Percentiles rank a stretch among this genome's conserved stretches.
Evolutionary conservation across 2,113 vertebrate genomes (phyloP).

Genomic region (Castor canadensis): DNA sequence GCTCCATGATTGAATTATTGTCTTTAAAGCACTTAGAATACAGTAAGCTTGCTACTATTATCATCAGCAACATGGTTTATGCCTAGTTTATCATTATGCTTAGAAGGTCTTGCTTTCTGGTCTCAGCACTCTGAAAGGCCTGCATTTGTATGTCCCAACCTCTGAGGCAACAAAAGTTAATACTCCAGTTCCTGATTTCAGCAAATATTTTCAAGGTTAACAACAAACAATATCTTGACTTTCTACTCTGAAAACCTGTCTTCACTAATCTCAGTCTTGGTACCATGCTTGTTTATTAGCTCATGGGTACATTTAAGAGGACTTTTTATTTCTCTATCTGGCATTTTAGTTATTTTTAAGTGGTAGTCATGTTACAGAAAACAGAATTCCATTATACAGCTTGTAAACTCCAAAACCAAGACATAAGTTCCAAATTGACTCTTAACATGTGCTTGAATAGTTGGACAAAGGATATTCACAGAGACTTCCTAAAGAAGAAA

Average conservation of each 20-base stretch:
- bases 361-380: background rate
- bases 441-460: background rate
- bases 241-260: background rate
- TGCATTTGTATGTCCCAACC: background rate
- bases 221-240: background rate
- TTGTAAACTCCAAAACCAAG: conserved; percentile 18
- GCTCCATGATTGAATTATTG: background rate
- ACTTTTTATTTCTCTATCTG: background rate
- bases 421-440: background rate
- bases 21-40: background rate
- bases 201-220: conserved; percentile 25
- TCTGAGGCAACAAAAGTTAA: conserved; percentile 12
- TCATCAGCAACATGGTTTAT: background rate
- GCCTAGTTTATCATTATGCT: background rate
- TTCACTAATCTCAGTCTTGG: background rate
- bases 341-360: conserved; percentile 29
- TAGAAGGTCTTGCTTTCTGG: background rate
- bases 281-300: background rate
- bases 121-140: background rate
- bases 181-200: background rate
- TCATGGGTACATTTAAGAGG: background rate
- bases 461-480: background rate
- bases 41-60: background rate
- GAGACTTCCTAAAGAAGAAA: background rate
- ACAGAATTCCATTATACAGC: background rate